Conservation (phyloP, 2,888 invertebrate species). For the Aspidiotus destructor region DNA sequence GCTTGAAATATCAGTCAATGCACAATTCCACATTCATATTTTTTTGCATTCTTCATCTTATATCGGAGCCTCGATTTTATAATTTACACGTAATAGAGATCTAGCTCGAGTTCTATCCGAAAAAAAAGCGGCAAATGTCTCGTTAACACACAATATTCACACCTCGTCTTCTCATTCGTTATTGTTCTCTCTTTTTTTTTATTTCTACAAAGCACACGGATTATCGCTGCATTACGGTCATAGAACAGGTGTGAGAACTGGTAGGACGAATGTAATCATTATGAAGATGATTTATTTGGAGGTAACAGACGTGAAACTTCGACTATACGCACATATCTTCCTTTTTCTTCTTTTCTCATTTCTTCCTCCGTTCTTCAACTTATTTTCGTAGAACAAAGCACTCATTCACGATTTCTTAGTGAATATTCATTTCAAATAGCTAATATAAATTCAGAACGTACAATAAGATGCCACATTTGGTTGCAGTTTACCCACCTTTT, state of each 20-base stretch:
- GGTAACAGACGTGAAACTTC: constrained; percentile 25
- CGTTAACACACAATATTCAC: background rate
- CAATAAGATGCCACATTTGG: constrained; percentile 16
- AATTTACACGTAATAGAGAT: too few relatives aligned
- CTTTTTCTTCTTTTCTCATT: background rate
- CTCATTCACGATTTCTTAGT: constrained; percentile 27
- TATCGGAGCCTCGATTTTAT: too few relatives aligned
- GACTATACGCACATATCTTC: background rate
- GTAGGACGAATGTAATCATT: constrained; percentile 27
- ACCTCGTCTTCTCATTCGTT: background rate
- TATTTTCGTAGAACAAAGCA: constrained; percentile 23
- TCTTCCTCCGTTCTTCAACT: background rate
- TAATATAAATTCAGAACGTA: constrained; percentile 32
- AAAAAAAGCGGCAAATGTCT: constrained; percentile 2
- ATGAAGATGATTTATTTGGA: constrained; percentile 32
- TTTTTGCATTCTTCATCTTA: too few relatives aligned
- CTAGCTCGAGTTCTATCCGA: background rate
- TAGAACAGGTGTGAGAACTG: constrained; percentile 29
- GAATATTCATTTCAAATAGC: constrained; percentile 23
- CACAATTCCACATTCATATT: too few relatives aligned
- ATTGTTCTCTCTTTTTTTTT: background rate
- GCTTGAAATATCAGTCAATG: too few relatives aligned
- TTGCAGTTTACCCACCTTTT: background rate
- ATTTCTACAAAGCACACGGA: background rate
- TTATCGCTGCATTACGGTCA: constrained; percentile 13